Percentiles rank a stretch among this genome's conserved stretches.
Evolutionary conservation across 2,888 invertebrate species (phyloP).

Genomic region (Antitype chi): DNA sequence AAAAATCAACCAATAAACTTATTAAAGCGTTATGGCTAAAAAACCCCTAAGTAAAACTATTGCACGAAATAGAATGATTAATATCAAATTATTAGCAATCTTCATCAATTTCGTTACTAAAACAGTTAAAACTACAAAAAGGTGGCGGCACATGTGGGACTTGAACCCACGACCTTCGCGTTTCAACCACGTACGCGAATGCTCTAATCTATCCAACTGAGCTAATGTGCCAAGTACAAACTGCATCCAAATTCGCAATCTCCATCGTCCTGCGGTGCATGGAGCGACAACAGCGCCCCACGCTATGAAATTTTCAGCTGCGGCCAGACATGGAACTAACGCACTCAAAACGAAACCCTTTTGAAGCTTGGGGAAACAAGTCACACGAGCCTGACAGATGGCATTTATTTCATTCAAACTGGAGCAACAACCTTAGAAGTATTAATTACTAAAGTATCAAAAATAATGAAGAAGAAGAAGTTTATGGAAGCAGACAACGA

Average conservation of each 20-base stretch:
- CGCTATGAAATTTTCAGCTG: background rate
- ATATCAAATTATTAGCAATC: background rate
- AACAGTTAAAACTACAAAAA: constrained; percentile 9
- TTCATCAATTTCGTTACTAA: background rate
- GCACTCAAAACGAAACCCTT: background rate
- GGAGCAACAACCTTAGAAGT: background rate
- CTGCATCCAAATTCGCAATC: background rate
- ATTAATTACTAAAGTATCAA: background rate
- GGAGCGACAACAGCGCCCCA: constrained; percentile 24
- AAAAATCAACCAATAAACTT: background rate
- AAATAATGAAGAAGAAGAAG: background rate
- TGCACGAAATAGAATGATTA: background rate
- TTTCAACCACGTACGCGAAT: constrained; percentile 45
- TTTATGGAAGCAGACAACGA: background rate
- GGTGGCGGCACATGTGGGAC: constrained; percentile 43
- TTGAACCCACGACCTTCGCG: constrained; percentile 49
- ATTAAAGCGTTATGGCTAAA: background rate
- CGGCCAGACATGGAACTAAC: constrained; percentile 16
- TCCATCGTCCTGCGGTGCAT: constrained; percentile 16
- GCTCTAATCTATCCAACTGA: constrained; percentile 48
- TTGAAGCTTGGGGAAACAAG: background rate
- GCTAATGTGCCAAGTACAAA: constrained; percentile 44
- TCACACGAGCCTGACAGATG: background rate
- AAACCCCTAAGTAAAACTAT: background rate
- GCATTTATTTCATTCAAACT: constrained; percentile 8